Evolutionary conservation across 2,888 invertebrate genomes (phyloP), one percentile per base, ranked within the genome.

Genomic region (Chloromyia formosa): DNA sequence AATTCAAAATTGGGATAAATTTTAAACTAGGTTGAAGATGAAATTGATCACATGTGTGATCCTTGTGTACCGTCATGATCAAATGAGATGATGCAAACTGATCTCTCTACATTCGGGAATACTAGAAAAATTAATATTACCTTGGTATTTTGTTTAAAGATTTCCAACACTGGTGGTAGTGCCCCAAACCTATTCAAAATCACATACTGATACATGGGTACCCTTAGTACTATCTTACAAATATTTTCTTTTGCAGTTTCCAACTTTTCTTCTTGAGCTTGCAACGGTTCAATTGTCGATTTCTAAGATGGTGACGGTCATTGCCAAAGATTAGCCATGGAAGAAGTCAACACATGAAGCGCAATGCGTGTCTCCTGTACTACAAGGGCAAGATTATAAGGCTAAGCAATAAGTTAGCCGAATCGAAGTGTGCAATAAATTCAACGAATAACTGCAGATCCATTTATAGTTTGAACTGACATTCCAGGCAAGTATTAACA

Each of bases 381-480:
- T 16, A 16, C 22, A 35, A 69, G 69, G 20, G 23, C 16, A 35
- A n/a, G n/a, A 49, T 20, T 45, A 35, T 20, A 54, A 56, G 54
- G 35, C 69, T 14, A 27, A 16, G 35, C 69, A 69, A 54, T 35
- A 69, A 35, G 20, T 56, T 69, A 54, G 35, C 18, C 18, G 69
- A 27, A 64, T 42, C 20, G 20, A 64, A 64, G 54, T 49, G 69
- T 69, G 69, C 69, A 69, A 69, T 69, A 69, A 69, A 69, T 69
- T 69, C 69, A 23, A 54, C 49, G 69, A 69, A 69, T 69, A 69
- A 20, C 69, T 69, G 56, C 56, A 54, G 56, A 69, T n/a, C 69
- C 69, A 69, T 69, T 69, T 69, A 56, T 56, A 69, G 69, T 54
- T 56, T 49, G 54, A 69, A 54, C 69, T 54, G 56, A 69, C 69